Conservation (phyloP, 1,140 invertebrate genomes). For the Drosophila murphyi region DNA sequence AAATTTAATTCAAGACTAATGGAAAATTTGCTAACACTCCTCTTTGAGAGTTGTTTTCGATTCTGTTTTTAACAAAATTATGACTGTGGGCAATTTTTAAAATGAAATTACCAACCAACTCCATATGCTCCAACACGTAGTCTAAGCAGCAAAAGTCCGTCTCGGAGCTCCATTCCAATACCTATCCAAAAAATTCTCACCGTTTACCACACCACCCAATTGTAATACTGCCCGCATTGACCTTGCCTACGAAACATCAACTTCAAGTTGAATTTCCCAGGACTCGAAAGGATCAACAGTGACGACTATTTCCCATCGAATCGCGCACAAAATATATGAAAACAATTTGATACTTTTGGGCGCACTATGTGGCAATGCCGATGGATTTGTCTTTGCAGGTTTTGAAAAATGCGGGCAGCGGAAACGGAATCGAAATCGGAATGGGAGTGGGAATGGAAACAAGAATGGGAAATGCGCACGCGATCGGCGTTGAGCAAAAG, state of each 20-base stretch:
- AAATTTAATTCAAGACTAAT: no score
- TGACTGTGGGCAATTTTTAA: no score
- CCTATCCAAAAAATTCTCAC: neutral
- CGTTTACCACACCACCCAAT: conserved; percentile 8
- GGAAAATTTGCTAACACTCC: no score
- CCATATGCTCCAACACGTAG: no score
- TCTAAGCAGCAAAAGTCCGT: no score
- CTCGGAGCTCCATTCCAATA: no score
- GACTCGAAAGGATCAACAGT: conserved; percentile 45
- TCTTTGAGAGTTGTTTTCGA: no score
- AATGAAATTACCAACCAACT: no score
- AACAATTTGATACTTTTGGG: conserved; percentile 79
- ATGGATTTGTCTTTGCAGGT: conserved; percentile 63
- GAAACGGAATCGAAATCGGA: conserved; percentile 52
- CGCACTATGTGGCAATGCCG: conserved; percentile 50
- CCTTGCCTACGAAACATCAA: conserved; percentile 9
- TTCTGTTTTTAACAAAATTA: no score
- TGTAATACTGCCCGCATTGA: conserved; percentile 55
- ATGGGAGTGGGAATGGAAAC: conserved; percentile 32
- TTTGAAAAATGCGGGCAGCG: conserved; percentile 69
- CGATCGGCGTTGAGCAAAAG: conserved; percentile 60
- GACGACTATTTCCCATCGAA: conserved; percentile 57
- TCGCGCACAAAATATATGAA: conserved; percentile 52
- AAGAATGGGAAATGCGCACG: conserved; percentile 60
- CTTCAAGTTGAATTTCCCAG: conserved; percentile 51